Base-by-base conservation (phyloP, 2,797 vertebrate species). In the Dipus sagitta region DNA sequence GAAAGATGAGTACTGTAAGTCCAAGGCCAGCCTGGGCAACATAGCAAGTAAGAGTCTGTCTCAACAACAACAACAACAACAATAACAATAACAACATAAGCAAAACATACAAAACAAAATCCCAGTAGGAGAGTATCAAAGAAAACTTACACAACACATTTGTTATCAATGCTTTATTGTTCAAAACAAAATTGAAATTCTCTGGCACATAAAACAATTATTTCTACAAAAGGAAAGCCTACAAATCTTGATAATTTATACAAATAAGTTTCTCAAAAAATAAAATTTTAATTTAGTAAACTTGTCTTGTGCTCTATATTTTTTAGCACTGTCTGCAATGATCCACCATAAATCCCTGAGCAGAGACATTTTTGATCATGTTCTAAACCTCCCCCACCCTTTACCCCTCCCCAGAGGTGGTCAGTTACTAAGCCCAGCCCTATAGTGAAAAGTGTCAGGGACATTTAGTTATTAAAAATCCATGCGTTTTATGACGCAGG, bases 231-330 rank as follows among this genome's bases (percentile, higher is more conserved):
- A 98, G 98, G 98, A 98, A 99, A 99, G 97, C 98, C 99, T 99
- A 99, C 99, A 99, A 99, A 99, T 99, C 98, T 98, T 96, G 98
- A 99, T 99, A 98, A 99, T 99, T 99, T 99, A 99, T 99, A 99
- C 99, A 99, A 99, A 99, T 99, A 98, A 98, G 98, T 98, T 98
- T 98, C 98, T 99, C 98, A 99, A 99, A 99, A 99, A 99, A 99
- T 99, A 99, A 99, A 99, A 99, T 98, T 99, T 99, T 99, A 99
- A 99, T 99, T 99, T 99, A 99, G 99, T 99, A 99, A 99, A 99
- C 98, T 98, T 98, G 98, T 98, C 98, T 98, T 98, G 98, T 98
- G 99, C 98, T 99, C 97, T 98, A 98, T 97, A 97, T 96, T 98
- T 98, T 98, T 98, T 98, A 99, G 99, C 99, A 99, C 97, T 98